Base-by-base conservation (phyloP, 2,797 vertebrate genomes). In the Rhabdomys pumilio region DNA sequence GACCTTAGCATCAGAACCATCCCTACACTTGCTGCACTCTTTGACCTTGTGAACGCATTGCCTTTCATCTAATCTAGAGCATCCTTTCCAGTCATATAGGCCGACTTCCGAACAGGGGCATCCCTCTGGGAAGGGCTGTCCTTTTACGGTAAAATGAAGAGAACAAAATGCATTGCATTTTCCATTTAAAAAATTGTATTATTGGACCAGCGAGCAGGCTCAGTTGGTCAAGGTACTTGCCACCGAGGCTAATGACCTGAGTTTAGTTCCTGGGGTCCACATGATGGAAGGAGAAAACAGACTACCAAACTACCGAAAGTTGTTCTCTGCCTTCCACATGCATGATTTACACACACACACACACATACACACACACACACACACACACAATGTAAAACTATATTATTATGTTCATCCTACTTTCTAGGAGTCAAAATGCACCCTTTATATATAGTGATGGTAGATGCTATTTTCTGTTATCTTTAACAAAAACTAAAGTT, bases 401-500 rank as follows among this genome's bases (percentile, higher is more conserved):
- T 97, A 97, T 98, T 97, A 98, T 99, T 99, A 98, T 98, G 98
- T 96, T 83, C 94, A 88, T 94, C 98, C 93, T 97, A 97, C 98
- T 98, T 98, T 98, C 97, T 98, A 98, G 75, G 59, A 76, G 53
- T 20, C 38, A 65, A 95, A 72, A 81, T 4, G 67, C n/a, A 57
- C n/a, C 59, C 69, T 90, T 94, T 81, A 76, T 67, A 44, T 93
- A 73, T 85, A 94, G 67, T 53, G n/a, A 59, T 57, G 15, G 44
- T 81, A 38, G 22, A 8, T 38, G 15, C 13, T 67, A 29, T 91
- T 84, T 87, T 80, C 24, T 82, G 8, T 89, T 84, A 67, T 53
- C 38, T 26, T 93, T 89, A 65, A 89, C n/a, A 88, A 34, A 53
- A 47, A 84, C 13, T 63, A 38, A 88, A 95, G 10, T 53, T 84